Conservation (phyloP, 1,140 invertebrate species). For the Lepidurus packardi region DNA sequence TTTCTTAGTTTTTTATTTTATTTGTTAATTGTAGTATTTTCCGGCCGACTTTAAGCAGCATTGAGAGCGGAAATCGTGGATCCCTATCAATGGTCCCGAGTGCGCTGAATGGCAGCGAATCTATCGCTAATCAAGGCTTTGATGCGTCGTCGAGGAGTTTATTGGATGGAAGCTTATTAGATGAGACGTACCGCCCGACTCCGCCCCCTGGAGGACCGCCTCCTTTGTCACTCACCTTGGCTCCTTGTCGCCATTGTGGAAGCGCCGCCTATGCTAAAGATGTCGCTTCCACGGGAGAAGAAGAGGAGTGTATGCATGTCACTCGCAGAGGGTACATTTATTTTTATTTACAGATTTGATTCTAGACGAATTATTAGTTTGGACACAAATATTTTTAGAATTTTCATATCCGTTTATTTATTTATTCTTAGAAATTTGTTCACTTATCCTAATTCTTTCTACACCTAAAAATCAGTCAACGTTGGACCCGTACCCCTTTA, state of each 20-base stretch:
- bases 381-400: background rate
- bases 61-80: background rate
- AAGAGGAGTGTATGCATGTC: background rate
- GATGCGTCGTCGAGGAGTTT: background rate
- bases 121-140: background rate
- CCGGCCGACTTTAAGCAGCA: background rate
- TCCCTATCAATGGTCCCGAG: background rate
- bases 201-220: background rate
- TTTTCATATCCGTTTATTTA: background rate
- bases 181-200: background rate
- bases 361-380: background rate
- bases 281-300: background rate
- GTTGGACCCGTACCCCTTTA: too few species aligned
- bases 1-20: background rate
- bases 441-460: too few species aligned
- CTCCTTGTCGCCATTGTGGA: background rate
- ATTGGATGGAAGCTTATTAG: background rate
- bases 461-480: too few species aligned
- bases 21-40: conserved; percentile 11
- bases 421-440: background rate
- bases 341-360: too few species aligned
- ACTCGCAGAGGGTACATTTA: background rate
- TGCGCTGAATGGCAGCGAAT: background rate
- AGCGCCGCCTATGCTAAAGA: conserved; percentile 3
- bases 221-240: background rate